Evolutionary conservation across 2,888 invertebrate species (phyloP), one percentile per base, ranked within the genome.

Genomic region (Melanostoma scalare): DNA sequence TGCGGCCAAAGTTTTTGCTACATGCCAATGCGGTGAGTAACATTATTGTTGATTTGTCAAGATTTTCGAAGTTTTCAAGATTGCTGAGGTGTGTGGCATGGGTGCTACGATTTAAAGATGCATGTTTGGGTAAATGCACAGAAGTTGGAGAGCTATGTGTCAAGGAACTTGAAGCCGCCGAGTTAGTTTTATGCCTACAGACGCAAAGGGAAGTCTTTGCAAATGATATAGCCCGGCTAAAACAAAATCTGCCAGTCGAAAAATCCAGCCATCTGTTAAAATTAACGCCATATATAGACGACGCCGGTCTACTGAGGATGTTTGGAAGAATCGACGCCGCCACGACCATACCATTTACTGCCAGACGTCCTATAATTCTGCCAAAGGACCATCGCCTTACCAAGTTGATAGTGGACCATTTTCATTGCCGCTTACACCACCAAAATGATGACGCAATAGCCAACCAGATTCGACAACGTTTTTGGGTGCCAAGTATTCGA

Each of bases 101-200:
- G 71, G 63, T 76, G 35, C 30, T 75, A 3, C 75, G 67, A 3
- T 75, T 75, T 50, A 65, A 55, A 36, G 55, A 46, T 33, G 56
- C 33, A 6, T 48, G 55, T 8, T 40, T 48, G 38, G 56, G 10
- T 38, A 61, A 67, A 6, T 6, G n/a, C 4, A 30, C n/a, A 31
- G 46, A 68, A 42, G n/a, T 2, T 20, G 60, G 55, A 53, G 55
- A 61, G 9, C 53, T 69, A 6, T 60, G 5, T 6, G 69, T 48
- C 10, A 10, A 46, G 8, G 76, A 61, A 48, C 38, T 69, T 38
- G 42, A 20, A 20, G 20, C 20, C 20, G 38, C 38, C 4, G 63
- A 77, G 31, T 6, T 30, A 36, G 30, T 71, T 31, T 30, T 77
- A 38, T 76, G 61, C 33, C 8, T 38, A 38, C 4, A 53, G 6